Base-by-base conservation (phyloP, 2,888 invertebrate genomes). In the Crossocerus cetratus region DNA sequence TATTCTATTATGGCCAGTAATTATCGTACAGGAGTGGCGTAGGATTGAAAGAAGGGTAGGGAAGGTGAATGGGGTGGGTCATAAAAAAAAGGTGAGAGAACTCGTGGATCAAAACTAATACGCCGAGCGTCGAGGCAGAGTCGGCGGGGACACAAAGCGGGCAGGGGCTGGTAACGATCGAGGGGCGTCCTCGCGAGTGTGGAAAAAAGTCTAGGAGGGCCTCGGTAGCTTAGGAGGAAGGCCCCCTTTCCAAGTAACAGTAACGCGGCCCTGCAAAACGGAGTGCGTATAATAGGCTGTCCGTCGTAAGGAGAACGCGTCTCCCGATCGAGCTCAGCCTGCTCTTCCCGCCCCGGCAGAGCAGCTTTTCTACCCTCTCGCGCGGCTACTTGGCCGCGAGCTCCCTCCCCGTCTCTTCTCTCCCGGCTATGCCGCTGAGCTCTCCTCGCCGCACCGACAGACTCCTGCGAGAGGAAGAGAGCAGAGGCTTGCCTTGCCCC, bases 271-370 rank as follows among this genome's bases (percentile, higher is more conserved):
- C 66, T 16, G 49, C 49, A 49, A 49, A 49, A 49, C n/a, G 60
- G 63, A 60, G 65, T 68, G 72, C 71, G 68, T 60, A 60, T 72
- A 70, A 69, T 74, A 65, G 72, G 62, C 58, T 63, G 65, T 64
- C 56, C 60, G 66, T 80, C 61, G 67, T 68, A 57, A 65, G 53
- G 4, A 3, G 44, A 57, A 73, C 49, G 49, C 49, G 74, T 23
- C 66, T 58, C n/a, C n/a, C 42, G 66, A 76, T 72, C 74, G 70
- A 69, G 49, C 66, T 44, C 43, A 56, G 3, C 66, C 65, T 69
- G 65, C 55, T 70, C 81, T 82, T 72, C 65, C 69, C 71, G 68
- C 70, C 72, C 81, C 74, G 65, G 32, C 64, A 61, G n/a, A n/a
- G 64, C 56, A 67, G 61, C 59, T 67, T 70, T 69, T 67, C 73